Evolutionary conservation across 2,888 invertebrate genomes (phyloP), one percentile per base, ranked within the genome.

Genomic region (Pristionchus fissidentatus): DNA sequence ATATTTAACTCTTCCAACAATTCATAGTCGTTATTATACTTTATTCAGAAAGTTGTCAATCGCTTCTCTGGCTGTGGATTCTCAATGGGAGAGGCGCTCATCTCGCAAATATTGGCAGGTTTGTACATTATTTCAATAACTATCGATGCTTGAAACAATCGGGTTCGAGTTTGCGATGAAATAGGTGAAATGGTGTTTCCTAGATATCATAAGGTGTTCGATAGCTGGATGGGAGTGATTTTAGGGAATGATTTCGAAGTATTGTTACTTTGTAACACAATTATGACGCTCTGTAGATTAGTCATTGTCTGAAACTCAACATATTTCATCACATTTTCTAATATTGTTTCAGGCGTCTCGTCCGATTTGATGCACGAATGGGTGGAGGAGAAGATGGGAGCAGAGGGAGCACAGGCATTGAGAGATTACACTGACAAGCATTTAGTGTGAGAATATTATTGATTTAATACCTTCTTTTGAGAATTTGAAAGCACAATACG

Each of bases 1-100:
- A 19, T 49, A 73, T 35, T 73, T 26, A 43, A 29, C 43, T 73
- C 41, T 5, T 66, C 3, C 19, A 57, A 26, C 15, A 29, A 35
- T 22, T 15, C 43, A 41, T 38, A 1, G n/a, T 22, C 5, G 8
- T 60, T n/a, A n/a, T n/a, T n/a, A n/a, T n/a, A n/a, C n/a, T n/a
- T n/a, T n/a, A n/a, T 73, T 35, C 73, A 83, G 83, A 83, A 83
- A 55, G 29, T 83, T 70, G 38, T 43, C 4, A 83, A 83, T 73
- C 52, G 70, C 29, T 83, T 83, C 83, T n/a, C 52, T 43, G 83
- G 73, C 15, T 83, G 83, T 52, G 83, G 83, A 3, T 83, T 83
- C 73, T 38, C 70, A 3, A 70, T 83, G 49, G 83, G 83, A 38
- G 83, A 83, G 22, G 83, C 83, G n/a, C 43, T 83, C 35, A 55